Evolutionary conservation across 2,797 vertebrate genomes (phyloP).

Genomic region (Micromesistius poutassou): DNA sequence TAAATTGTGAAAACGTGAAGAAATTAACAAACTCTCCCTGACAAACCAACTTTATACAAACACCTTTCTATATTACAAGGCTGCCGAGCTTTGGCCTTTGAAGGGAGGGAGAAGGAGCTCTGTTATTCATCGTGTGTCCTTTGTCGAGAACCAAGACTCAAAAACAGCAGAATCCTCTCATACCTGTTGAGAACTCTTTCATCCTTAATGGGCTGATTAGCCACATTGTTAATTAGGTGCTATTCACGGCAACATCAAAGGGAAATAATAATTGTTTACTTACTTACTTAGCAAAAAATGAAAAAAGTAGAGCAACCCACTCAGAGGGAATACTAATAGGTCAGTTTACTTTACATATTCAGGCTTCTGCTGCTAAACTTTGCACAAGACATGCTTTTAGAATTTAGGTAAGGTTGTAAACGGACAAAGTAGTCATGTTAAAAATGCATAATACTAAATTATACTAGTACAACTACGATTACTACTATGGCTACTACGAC

Average conservation of each 20-base stretch:
- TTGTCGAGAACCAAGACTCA: slow-evolving; percentile 66
- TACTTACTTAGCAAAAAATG: slow-evolving; percentile 64
- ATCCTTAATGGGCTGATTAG: slow-evolving; percentile 82
- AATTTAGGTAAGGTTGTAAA: neutral
- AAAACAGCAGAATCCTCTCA: slow-evolving; percentile 75
- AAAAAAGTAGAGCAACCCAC: slow-evolving; percentile 56
- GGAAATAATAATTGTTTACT: slow-evolving; percentile 74
- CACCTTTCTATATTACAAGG: slow-evolving; percentile 63
- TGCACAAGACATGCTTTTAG: neutral
- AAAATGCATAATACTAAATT: neutral
- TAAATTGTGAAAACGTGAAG: neutral
- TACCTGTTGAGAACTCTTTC: slow-evolving; percentile 84
- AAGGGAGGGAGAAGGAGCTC: slow-evolving; percentile 63
- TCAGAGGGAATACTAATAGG: neutral
- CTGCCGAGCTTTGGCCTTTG: slow-evolving; percentile 71
- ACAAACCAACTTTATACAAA: slow-evolving; percentile 34
- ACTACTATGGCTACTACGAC: neutral
- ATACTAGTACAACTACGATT: neutral
- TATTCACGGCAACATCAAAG: slow-evolving; percentile 80
- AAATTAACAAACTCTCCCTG: neutral
- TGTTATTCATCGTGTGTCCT: slow-evolving; percentile 72
- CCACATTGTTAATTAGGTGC: slow-evolving; percentile 80
- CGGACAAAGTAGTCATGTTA: neutral
- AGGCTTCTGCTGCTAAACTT: neutral
- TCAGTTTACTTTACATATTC: neutral